Percentiles rank a stretch among this genome's conserved stretches.
These are phyloP conservation scores for Parnassius apollo DNA, from an alignment of 2,888 invertebrate genomes.

Conservation along the genomic window DNA sequence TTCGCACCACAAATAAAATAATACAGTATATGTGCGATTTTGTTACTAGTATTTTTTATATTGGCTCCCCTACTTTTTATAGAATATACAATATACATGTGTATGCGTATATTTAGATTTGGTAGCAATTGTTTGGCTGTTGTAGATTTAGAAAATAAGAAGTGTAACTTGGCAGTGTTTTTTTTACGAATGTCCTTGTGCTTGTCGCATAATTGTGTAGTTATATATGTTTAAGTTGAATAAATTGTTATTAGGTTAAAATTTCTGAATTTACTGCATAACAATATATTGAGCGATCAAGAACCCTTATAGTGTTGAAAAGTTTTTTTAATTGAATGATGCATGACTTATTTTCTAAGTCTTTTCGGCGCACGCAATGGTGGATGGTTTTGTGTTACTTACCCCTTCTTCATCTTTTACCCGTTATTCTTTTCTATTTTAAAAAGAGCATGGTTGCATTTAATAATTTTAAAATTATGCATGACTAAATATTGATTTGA, in stretches of 20 bases:
- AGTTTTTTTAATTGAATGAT: conserved; percentile 34
- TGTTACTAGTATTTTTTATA: not conserved
- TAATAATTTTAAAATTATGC: conserved; percentile 7
- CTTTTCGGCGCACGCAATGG: conserved; percentile 32
- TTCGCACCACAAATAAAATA: conserved; percentile 5
- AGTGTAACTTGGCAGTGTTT: conserved; percentile 40
- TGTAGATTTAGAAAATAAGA: conserved; percentile 28
- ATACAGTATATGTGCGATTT: not conserved
- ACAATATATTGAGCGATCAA: conserved; percentile 72
- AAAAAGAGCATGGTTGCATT: conserved; percentile 29
- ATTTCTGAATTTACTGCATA: conserved; percentile 41
- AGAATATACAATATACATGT: conserved; percentile 12
- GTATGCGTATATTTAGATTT: conserved; percentile 16
- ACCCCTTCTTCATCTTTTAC: conserved; percentile 19
- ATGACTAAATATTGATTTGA: conserved; percentile 12
- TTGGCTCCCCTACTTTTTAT: conserved; percentile 17
- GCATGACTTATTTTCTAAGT: conserved; percentile 40
- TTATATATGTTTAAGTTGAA: conserved; percentile 21
- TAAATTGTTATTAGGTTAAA: conserved; percentile 21
- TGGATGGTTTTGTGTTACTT: conserved; percentile 26
- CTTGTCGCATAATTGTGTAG: conserved; percentile 23
- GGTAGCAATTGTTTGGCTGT: conserved; percentile 29
- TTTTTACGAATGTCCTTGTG: conserved; percentile 32
- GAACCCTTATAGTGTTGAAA: conserved; percentile 35
- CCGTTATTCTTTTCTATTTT: not conserved